Evolutionary conservation across 92 coral and sea anemone species (phyloP).

Genomic region (Epizoanthus rinbou): DNA sequence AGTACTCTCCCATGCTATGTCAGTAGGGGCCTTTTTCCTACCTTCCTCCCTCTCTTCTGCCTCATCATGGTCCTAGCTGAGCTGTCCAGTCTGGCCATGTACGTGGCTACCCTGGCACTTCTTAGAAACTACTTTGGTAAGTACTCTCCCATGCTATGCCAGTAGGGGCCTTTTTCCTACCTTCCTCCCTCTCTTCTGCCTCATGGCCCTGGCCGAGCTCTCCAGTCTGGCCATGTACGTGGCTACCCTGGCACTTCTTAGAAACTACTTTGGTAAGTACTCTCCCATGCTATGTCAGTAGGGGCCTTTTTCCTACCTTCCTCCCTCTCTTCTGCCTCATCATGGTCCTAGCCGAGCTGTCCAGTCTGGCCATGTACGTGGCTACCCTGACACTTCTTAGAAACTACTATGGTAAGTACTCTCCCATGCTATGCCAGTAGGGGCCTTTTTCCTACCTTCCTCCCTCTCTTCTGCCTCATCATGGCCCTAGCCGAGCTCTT

Average conservation of each 20-base stretch:
- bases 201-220: conserved; percentile 90
- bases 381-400: conserved; percentile 81
- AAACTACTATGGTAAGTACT: conserved; percentile 84
- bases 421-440: not conserved
- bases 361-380: conserved; percentile 80
- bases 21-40: conserved; percentile 17
- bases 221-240: conserved; percentile 85
- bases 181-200: too few species aligned
- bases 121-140: conserved; percentile 89
- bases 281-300: not conserved
- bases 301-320: too few species aligned
- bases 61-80: conserved; percentile 81
- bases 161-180: not conserved
- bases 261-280: conserved; percentile 88
- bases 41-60: conserved; percentile 60
- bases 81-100: conserved; percentile 81
- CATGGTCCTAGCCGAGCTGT: conserved; percentile 86
- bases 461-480: conserved; percentile 4
- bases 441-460: conserved; percentile 60
- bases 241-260: conserved; percentile 80
- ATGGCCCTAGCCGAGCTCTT: conserved; percentile 88
- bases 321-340: conserved; percentile 56
- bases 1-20: conserved; percentile 20
- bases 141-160: conserved; percentile 3
- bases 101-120: conserved; percentile 82